Percentiles rank a stretch among this genome's conserved stretches.
Evolutionary conservation across 1,140 invertebrate genomes (phyloP).

Genomic region (Pogonognathellus flavescens): DNA sequence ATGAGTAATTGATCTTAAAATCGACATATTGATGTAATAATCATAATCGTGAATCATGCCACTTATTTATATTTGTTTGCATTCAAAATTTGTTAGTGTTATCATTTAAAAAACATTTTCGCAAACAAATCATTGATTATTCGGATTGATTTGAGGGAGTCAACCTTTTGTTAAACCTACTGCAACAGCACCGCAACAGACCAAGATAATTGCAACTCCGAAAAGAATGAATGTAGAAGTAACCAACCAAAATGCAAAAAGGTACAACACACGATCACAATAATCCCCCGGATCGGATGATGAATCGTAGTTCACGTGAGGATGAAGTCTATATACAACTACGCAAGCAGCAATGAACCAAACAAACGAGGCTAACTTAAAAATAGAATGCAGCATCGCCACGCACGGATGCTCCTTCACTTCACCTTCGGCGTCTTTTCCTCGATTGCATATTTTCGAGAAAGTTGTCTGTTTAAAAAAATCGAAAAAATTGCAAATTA

Average conservation of each 20-base stretch:
- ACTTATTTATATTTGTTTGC: too few relatives aligned
- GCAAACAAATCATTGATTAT: too few relatives aligned
- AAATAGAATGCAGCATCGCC: neutral
- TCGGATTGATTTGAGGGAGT: too few relatives aligned
- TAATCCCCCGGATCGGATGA: neutral
- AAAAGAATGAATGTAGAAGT: neutral
- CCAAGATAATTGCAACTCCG: neutral
- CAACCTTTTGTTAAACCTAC: too few relatives aligned
- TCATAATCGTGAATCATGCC: too few relatives aligned
- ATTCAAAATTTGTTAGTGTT: too few relatives aligned
- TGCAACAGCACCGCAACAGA: neutral
- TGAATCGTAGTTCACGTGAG: neutral
- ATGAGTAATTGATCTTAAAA: too few relatives aligned
- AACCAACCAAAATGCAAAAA: neutral
- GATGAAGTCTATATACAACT: neutral
- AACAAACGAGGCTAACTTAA: neutral
- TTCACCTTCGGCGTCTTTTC: neutral
- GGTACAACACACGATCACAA: neutral
- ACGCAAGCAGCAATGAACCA: neutral
- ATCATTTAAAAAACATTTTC: too few relatives aligned
- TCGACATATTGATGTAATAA: too few relatives aligned
- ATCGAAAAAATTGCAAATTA: too few relatives aligned
- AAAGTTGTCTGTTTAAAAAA: neutral
- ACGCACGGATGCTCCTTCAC: neutral
- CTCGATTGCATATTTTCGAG: neutral